phyloP scores from a whole-genome alignment of 1,140 invertebrate genomes.

The Cydia splendana region DNA sequence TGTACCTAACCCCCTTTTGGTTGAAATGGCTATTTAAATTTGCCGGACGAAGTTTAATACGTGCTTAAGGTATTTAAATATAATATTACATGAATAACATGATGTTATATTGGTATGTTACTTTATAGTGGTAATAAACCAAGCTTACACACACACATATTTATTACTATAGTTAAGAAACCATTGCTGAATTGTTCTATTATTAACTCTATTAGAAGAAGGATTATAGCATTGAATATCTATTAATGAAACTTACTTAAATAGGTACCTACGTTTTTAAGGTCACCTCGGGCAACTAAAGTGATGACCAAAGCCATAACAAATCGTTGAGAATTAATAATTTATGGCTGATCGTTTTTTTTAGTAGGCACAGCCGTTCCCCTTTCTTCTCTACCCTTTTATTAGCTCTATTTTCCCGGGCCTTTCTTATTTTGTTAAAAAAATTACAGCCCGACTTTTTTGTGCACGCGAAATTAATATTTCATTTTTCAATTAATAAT shows the following conservation, averaged over 20 bases:
- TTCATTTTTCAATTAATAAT: conserved; percentile 48
- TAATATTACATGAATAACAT: not conserved
- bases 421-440: not conserved
- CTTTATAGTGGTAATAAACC: not conserved
- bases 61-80: not conserved
- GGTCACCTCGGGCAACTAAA: too few relatives aligned
- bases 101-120: not conserved
- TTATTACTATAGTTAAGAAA: not conserved
- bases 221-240: too few relatives aligned
- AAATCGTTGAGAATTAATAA: not conserved
- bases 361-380: not conserved
- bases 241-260: too few relatives aligned
- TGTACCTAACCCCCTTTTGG: conserved; percentile 14
- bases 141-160: not conserved
- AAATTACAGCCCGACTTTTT: not conserved
- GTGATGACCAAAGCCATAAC: too few relatives aligned
- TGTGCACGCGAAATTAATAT: conserved; percentile 1
- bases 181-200: too few relatives aligned
- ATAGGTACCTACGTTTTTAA: too few relatives aligned
- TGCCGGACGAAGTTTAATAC: conserved; percentile 1
- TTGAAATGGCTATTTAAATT: conserved; percentile 30
- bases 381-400: not conserved
- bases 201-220: too few relatives aligned
- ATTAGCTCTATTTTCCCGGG: not conserved
- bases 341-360: not conserved